Conservation (phyloP, 1,140 invertebrate genomes). For the Ostrea denselamellosa region DNA sequence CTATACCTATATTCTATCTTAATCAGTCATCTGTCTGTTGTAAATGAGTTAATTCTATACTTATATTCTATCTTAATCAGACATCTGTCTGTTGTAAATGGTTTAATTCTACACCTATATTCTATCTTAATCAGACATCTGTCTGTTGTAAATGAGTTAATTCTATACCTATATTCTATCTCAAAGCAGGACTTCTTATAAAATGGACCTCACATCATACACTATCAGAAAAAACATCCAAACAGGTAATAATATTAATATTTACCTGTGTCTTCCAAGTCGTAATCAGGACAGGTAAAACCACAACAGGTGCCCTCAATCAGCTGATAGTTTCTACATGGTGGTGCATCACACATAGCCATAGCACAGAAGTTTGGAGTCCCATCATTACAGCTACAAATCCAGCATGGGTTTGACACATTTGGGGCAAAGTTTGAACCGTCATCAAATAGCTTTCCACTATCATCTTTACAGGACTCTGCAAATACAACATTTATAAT, state of each 20-base stretch:
- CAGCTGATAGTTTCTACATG: not conserved
- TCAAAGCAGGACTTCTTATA: not conserved
- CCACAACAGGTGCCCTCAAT: conserved; percentile 42
- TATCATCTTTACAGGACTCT: not conserved
- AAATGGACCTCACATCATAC: not conserved
- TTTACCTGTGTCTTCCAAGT: not conserved
- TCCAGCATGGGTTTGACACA: conserved; percentile 4
- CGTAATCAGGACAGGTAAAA: conserved; percentile 3
- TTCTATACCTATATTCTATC: too few species aligned
- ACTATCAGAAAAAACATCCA: not conserved
- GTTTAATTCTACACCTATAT: too few species aligned
- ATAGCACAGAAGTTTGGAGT: not conserved
- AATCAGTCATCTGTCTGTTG: too few species aligned
- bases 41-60: too few species aligned
- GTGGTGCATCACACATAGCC: not conserved
- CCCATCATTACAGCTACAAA: conserved; percentile 2
- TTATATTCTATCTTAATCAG: too few species aligned
- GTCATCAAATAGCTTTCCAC: not conserved
- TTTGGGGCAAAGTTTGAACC: conserved; percentile 27
- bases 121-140: too few species aligned
- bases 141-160: too few species aligned
- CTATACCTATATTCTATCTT: too few species aligned
- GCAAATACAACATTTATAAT: not conserved
- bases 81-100: too few species aligned
- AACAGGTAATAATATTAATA: too few species aligned